A percentile compares a stretch with the other conserved stretches of the same genome.
These are phyloP conservation scores for Leuctra nigra DNA, from an alignment of 2,888 invertebrate genomes.

Conservation along the genomic window DNA sequence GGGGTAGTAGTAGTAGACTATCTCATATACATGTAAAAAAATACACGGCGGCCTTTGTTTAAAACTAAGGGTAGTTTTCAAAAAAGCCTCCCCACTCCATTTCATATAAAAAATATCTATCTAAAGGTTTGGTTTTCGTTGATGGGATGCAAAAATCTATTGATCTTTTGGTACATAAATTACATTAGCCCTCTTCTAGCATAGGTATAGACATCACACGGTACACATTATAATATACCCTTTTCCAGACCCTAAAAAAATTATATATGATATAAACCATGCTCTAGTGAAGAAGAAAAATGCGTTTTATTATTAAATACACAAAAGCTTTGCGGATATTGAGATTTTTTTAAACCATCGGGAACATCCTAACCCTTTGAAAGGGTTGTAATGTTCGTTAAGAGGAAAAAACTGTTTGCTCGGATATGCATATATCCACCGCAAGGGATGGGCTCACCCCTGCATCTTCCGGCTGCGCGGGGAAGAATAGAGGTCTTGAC, in stretches of 20 bases:
- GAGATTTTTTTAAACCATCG: constrained; percentile 7
- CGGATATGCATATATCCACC: constrained; percentile 9
- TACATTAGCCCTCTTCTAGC: constrained; percentile 1
- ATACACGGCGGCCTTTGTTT: background rate
- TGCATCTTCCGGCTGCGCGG: background rate
- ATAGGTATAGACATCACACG: constrained; percentile 1
- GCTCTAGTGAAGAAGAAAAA: constrained; percentile 46
- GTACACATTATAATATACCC: constrained; percentile 25
- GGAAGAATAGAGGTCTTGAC: background rate
- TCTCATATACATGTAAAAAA: constrained; percentile 1
- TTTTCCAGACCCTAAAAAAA: constrained; percentile 12
- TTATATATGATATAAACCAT: constrained; percentile 46
- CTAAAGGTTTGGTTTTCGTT: too few relatives aligned
- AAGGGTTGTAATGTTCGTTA: constrained; percentile 17
- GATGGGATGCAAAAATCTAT: constrained; percentile 19
- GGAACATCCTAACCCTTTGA: constrained; percentile 4
- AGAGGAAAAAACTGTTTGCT: constrained; percentile 2
- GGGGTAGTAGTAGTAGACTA: background rate
- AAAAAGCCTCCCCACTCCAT: background rate
- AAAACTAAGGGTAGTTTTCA: constrained; percentile 7
- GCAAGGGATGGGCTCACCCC: background rate
- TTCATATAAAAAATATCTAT: background rate
- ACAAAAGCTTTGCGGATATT: constrained; percentile 33
- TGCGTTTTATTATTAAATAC: constrained; percentile 42
- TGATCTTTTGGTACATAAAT: constrained; percentile 11